A percentile compares a stretch with the other conserved stretches of the same genome.
Conservation (phyloP, 2,888 invertebrate genomes). For the Marasmarcha lunaedactyla region DNA sequence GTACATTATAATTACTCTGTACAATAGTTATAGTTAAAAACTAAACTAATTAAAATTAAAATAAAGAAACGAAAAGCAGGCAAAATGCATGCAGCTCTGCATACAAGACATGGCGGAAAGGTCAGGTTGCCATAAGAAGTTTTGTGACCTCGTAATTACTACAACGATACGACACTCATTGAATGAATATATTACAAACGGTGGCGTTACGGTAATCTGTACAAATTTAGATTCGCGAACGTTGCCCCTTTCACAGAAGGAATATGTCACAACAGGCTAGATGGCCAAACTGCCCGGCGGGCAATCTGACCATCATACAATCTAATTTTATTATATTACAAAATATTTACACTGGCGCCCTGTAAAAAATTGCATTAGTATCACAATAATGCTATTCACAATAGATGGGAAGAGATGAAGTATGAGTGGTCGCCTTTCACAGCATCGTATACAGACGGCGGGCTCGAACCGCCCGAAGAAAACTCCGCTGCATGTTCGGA, state of each 20-base stretch:
- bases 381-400: slow-evolving; percentile 41
- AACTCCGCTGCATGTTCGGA: slow-evolving; percentile 48
- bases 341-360: slow-evolving; percentile 56
- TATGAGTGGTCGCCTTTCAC: slow-evolving; percentile 60
- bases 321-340: slow-evolving; percentile 48
- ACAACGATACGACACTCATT: slow-evolving; percentile 80
- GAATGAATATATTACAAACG: slow-evolving; percentile 69
- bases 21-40: slow-evolving; percentile 59
- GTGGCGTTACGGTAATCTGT: slow-evolving; percentile 66
- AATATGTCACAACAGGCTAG: slow-evolving; percentile 84
- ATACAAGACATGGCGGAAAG: slow-evolving; percentile 74
- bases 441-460: slow-evolving; percentile 34
- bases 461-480: slow-evolving; percentile 44
- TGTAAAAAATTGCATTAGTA: slow-evolving; percentile 68
- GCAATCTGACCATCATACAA: slow-evolving; percentile 57
- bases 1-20: slow-evolving; percentile 63
- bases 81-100: slow-evolving; percentile 75
- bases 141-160: slow-evolving; percentile 66
- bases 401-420: slow-evolving; percentile 30
- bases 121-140: slow-evolving; percentile 77
- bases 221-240: slow-evolving; percentile 73
- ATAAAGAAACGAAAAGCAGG: slow-evolving; percentile 77
- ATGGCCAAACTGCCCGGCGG: slow-evolving; percentile 61
- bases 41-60: slow-evolving; percentile 67
- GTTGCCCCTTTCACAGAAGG: slow-evolving; percentile 88